A percentile compares a stretch with the other conserved stretches of the same genome.
These are phyloP conservation scores for Conus ventricosus DNA, from an alignment of 1,140 invertebrate genomes.

Conservation along the genomic window DNA sequence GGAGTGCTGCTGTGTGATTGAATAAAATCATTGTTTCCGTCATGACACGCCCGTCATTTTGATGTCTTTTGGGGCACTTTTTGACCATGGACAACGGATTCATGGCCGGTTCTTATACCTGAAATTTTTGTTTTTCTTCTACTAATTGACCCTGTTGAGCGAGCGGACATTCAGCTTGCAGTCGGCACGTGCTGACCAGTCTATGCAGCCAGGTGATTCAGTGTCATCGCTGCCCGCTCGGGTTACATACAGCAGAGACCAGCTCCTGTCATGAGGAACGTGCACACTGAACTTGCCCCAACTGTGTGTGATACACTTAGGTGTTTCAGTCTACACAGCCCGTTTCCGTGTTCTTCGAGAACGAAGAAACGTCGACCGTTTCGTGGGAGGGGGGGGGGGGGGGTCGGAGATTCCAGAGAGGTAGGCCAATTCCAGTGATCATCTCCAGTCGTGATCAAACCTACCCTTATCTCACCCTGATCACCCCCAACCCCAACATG, in stretches of 20 bases:
- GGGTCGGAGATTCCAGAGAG: not conserved
- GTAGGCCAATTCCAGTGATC: not conserved
- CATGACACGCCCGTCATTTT: constrained; percentile 3
- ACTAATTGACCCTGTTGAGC: not conserved
- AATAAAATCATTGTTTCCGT: not conserved
- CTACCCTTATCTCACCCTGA: not conserved
- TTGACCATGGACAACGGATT: not conserved
- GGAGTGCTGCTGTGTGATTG: not conserved
- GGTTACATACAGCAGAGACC: constrained; percentile 6
- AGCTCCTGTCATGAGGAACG: not conserved
- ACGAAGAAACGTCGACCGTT: not conserved
- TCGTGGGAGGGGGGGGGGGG: too few relatives aligned
- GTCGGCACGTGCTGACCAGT: not conserved
- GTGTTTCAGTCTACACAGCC: not conserved
- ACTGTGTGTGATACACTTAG: not conserved
- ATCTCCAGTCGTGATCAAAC: constrained; percentile 6
- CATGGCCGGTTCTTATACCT: not conserved
- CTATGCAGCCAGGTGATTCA: not conserved
- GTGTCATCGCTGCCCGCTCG: constrained; percentile 1
- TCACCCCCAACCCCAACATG: not conserved
- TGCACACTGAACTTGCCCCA: not conserved
- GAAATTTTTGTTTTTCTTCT: not conserved
- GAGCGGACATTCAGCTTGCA: not conserved
- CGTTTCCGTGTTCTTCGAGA: not conserved
- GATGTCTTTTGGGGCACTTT: not conserved